Conservation (phyloP, 1,140 invertebrate genomes). For the Hormaphis cornu region DNA sequence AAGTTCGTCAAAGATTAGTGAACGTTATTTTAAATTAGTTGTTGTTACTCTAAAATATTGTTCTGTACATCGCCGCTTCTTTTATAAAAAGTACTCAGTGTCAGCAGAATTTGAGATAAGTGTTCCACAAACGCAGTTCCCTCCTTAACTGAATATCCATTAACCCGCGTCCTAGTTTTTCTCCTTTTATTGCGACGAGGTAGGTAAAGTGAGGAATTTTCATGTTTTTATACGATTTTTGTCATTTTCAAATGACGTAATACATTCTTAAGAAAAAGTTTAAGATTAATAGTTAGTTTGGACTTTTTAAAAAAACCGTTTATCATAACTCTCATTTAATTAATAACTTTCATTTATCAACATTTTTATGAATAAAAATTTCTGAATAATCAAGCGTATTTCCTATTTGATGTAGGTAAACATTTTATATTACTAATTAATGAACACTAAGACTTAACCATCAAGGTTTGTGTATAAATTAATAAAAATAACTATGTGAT, state of each 20-base stretch:
- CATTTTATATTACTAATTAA: too few species aligned
- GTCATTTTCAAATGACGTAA: not conserved
- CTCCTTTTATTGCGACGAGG: not conserved
- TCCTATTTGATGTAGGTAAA: too few species aligned
- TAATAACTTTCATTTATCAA: not conserved
- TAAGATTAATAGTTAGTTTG: conserved; percentile 16
- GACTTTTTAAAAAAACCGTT: not conserved
- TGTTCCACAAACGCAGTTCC: not conserved
- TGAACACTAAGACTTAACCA: too few species aligned
- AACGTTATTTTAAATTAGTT: too few species aligned
- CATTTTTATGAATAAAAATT: conserved; percentile 1
- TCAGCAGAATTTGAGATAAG: not conserved
- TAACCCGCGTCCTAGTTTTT: not conserved
- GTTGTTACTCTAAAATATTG: too few species aligned
- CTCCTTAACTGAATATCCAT: not conserved
- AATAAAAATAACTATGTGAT: too few species aligned
- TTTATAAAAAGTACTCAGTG: not conserved
- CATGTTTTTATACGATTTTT: conserved; percentile 12
- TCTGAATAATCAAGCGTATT: too few species aligned
- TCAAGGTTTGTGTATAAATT: too few species aligned
- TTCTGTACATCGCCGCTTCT: not conserved
- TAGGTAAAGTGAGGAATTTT: not conserved
- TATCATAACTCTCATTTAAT: not conserved
- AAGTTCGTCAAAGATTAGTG: too few species aligned
- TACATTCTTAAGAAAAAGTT: conserved; percentile 8